Conservation (phyloP, 2,113 vertebrate genomes). For the Panthera leo region DNA sequence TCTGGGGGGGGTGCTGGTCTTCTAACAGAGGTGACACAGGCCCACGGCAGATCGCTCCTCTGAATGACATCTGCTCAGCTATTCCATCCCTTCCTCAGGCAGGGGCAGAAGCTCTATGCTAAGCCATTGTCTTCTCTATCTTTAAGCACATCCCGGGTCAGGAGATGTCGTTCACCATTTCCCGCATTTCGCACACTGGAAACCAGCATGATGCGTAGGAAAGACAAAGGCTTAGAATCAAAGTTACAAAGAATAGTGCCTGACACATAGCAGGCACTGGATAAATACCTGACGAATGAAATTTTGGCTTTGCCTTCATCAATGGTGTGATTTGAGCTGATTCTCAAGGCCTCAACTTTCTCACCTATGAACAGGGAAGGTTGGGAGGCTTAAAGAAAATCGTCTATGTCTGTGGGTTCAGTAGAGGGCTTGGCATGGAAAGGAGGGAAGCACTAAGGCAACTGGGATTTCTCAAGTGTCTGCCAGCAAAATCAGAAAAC, state of each 20-base stretch:
- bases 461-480: background rate
- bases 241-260: background rate
- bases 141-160: background rate
- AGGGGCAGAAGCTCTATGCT: background rate
- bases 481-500: background rate
- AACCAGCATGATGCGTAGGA: background rate
- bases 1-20: background rate
- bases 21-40: background rate
- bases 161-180: background rate
- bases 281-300: background rate
- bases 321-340: background rate
- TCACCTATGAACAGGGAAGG: background rate
- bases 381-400: background rate
- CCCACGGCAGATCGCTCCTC: background rate
- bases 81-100: rapidly evolving
- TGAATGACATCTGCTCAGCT: background rate
- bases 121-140: background rate
- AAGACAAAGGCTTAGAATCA: background rate
- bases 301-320: background rate
- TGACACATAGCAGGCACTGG: no score
- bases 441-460: background rate
- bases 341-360: background rate
- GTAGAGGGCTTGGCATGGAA: background rate
- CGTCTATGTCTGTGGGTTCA: background rate
- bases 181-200: background rate